Percentiles rank a stretch among this genome's conserved stretches.
phyloP scores from a whole-genome alignment of 2,113 vertebrate species.

The Neodon shergylaensis region DNA sequence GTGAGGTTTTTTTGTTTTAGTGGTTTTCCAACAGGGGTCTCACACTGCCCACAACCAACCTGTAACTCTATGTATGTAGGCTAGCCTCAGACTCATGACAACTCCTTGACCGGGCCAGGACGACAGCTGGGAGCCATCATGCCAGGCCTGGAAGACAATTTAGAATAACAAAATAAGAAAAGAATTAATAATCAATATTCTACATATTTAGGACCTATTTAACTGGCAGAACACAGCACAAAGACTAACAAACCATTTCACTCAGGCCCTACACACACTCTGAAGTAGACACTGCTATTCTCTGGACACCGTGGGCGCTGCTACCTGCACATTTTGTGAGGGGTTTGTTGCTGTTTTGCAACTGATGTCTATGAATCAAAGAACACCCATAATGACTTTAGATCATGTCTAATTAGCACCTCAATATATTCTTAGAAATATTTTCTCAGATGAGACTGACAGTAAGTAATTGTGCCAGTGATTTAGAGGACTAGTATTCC shows the following conservation, averaged over 20 bases:
- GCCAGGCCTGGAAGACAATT: background rate
- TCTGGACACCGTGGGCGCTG: background rate
- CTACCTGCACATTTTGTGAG: background rate
- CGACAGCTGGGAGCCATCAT: background rate
- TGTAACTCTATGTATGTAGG: background rate
- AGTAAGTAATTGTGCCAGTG: background rate
- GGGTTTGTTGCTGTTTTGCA: conserved; percentile 3
- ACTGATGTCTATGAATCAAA: conserved; percentile 31
- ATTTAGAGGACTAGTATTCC: background rate
- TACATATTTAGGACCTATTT: conserved; percentile 21
- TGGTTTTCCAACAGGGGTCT: background rate
- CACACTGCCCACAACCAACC: background rate
- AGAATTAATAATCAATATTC: background rate
- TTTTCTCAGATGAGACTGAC: background rate
- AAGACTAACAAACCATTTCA: conserved; percentile 8
- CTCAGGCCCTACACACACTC: background rate
- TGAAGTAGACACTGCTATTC: conserved; percentile 2
- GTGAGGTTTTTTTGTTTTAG: background rate
- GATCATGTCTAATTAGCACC: conserved; percentile 7
- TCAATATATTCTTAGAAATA: conserved; percentile 6
- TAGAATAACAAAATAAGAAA: conserved; percentile 10
- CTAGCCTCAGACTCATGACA: background rate
- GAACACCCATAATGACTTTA: background rate
- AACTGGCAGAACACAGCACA: background rate
- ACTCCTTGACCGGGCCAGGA: background rate